These are phyloP conservation scores for Apis laboriosa DNA, from an alignment of 1,140 invertebrate species.

Conservation along the genomic window DNA sequence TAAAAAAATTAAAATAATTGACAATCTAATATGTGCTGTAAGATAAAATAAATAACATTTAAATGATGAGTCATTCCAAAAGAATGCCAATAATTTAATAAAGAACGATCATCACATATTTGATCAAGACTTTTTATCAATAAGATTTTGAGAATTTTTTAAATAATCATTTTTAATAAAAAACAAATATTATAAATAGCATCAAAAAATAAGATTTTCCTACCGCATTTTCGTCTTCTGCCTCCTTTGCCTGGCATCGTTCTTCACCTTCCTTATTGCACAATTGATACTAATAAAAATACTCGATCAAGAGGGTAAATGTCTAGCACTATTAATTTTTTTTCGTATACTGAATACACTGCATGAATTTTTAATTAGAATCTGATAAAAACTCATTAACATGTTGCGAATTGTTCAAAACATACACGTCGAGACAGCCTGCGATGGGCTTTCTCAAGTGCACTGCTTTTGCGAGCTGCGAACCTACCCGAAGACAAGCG, in stretches of 20 bases:
- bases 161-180: no score
- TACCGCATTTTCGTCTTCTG: slow-evolving; percentile 76
- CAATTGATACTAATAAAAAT: slow-evolving; percentile 74
- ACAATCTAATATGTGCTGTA: slow-evolving; percentile 29
- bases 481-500: slow-evolving; percentile 46
- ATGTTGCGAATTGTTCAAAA: slow-evolving; percentile 76
- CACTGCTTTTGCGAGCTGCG: slow-evolving; percentile 61
- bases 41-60: slow-evolving; percentile 50
- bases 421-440: slow-evolving; percentile 79
- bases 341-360: slow-evolving; percentile 80
- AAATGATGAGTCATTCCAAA: slow-evolving; percentile 57
- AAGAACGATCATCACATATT: slow-evolving; percentile 36
- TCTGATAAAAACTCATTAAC: slow-evolving; percentile 79
- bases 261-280: slow-evolving; percentile 72
- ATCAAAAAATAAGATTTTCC: slow-evolving; percentile 27
- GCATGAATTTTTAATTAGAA: slow-evolving; percentile 75
- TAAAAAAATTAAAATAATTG: not conserved
- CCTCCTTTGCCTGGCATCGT: slow-evolving; percentile 78
- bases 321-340: slow-evolving; percentile 78
- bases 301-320: slow-evolving; percentile 81
- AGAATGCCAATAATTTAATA: slow-evolving; percentile 47
- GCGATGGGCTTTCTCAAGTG: slow-evolving; percentile 77
- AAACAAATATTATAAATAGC: not conserved
- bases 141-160: not conserved
- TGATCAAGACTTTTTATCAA: not conserved